Evolutionary conservation across 2,888 invertebrate species (phyloP), one percentile per base, ranked within the genome.

Genomic region (Odontocerum albicorne): DNA sequence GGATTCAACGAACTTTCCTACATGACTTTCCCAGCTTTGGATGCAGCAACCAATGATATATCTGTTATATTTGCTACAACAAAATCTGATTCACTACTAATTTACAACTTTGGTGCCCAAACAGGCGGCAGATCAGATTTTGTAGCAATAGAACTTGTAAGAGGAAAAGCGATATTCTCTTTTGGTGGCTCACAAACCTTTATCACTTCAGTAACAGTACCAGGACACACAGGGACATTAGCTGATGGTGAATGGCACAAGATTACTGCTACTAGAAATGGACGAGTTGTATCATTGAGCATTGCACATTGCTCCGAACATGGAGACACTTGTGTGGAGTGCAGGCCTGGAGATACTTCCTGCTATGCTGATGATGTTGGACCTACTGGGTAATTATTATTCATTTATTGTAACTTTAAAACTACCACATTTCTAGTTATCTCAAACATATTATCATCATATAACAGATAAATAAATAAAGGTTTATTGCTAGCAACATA

Each of bases 211-310:
- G 84, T 94, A 2, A 80, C 85, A 3, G 87, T 91, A 12, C 80
- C 81, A 12, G 79, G 82, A 43, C 78, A 79, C 54, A 79, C 77
- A 12, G 80, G 80, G 64, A 84, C 83, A 61, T 77, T 96, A 12
- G 84, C 91, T 1, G 90, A 95, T 70, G 95, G 95, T 0, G 83
- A 83, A 61, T 97, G 96, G 96, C 87, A 93, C 67, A 92, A 93
- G 67, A 83, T 96, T 13, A 93, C 90, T 1, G 94, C 93, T 0
- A 94, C 92, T 0, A 83, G 94, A 66, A 94, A 95, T 68, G 93
- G 94, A 19, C 80, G 91, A 61, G 92, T 93, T 0, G 87, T 92
- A 63, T 92, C 93, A 0, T 70, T 95, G 20, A 92, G 90, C 65
- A 84, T 92, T 2, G 85, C 90, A 0, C 75, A 82, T 19, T 95